phyloP scores from a whole-genome alignment of 2,888 invertebrate species.

The Sminthurides aquaticus region DNA sequence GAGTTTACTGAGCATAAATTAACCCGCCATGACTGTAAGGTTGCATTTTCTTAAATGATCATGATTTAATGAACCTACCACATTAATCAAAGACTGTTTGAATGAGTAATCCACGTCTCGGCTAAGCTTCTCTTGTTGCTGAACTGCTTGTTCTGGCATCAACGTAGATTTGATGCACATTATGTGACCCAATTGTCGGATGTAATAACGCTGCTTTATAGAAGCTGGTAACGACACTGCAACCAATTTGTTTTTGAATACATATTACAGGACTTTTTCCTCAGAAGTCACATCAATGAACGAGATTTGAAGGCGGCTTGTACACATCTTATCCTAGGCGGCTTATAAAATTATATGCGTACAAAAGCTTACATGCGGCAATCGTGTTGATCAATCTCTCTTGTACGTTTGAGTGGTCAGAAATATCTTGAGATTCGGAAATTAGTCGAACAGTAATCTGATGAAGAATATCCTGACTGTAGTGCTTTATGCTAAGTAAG shows the following conservation, averaged over 20 bases:
- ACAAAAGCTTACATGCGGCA: too few species aligned
- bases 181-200: constrained; percentile 24
- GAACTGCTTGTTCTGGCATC: constrained; percentile 24
- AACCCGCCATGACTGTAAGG: too few species aligned
- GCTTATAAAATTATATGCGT: too few species aligned
- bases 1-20: too few species aligned
- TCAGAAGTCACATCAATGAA: too few species aligned
- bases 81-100: constrained; percentile 10
- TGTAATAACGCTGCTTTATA: constrained; percentile 27
- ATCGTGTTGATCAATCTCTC: not conserved
- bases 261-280: too few species aligned
- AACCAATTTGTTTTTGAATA: constrained; percentile 9
- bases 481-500: constrained; percentile 18
- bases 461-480: constrained; percentile 22
- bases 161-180: constrained; percentile 11
- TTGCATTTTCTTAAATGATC: not conserved
- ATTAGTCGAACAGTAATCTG: constrained; percentile 16
- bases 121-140: constrained; percentile 32
- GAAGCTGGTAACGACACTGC: constrained; percentile 28
- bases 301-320: too few species aligned
- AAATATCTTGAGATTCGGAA: not conserved
- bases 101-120: not conserved
- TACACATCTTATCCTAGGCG: too few species aligned
- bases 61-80: constrained; percentile 3
- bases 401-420: not conserved